Conservation (phyloP, 1,140 invertebrate genomes). For the Drosophila trapezifrons region DNA sequence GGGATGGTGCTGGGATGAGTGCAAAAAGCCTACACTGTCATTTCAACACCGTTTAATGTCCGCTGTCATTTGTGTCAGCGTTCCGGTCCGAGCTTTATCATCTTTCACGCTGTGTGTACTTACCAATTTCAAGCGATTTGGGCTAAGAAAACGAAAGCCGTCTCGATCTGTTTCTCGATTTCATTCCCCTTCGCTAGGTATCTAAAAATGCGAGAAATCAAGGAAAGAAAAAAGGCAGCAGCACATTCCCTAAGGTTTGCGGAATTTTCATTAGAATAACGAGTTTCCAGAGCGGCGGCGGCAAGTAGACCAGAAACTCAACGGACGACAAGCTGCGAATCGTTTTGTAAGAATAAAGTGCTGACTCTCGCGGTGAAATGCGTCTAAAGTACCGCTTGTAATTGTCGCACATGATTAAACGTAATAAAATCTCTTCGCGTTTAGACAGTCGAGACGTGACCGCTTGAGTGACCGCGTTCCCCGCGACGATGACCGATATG, state of each 20-base stretch:
- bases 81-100: conserved; percentile 42
- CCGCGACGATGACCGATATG: conserved; percentile 31
- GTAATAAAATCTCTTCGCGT: conserved; percentile 64
- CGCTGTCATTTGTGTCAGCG: conserved; percentile 56
- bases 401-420: conserved; percentile 74
- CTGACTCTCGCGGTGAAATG: conserved; percentile 50
- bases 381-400: conserved; percentile 73
- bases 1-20: conserved; percentile 20
- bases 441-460: conserved; percentile 58
- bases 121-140: conserved; percentile 45
- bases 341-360: conserved; percentile 38
- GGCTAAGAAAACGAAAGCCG: conserved; percentile 51
- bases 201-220: neutral
- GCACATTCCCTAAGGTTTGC: conserved; percentile 37
- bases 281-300: conserved; percentile 28
- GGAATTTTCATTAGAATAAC: conserved; percentile 51
- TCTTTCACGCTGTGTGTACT: conserved; percentile 47
- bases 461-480: conserved; percentile 49
- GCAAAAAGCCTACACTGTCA: conserved; percentile 45
- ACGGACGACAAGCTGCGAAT: conserved; percentile 26
- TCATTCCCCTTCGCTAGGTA: neutral
- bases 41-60: conserved; percentile 61
- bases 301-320: conserved; percentile 52
- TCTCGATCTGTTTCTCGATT: conserved; percentile 45
- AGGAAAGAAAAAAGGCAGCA: neutral